Evolutionary conservation across 2,888 invertebrate genomes (phyloP), one percentile per base, ranked within the genome.

Genomic region (Chloroclystis v-ata): DNA sequence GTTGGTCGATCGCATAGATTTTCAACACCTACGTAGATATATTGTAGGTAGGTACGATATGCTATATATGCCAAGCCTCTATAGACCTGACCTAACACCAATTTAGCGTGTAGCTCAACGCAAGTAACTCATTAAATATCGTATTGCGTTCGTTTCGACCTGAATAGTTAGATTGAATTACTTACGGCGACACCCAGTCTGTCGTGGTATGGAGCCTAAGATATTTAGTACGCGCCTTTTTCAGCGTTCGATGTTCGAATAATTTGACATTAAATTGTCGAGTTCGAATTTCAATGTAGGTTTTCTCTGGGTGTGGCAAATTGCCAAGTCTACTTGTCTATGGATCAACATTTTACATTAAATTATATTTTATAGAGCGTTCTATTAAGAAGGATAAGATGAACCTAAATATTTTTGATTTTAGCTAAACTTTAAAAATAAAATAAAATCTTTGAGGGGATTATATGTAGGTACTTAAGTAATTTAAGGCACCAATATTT

Each of bases 221-320:
- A 42, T 50, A 46, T 50, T 43, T 50, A 40, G 46, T 37, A 46
- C 50, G 46, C 38, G 20, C 43, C 46, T 43, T 49, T 42, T 39
- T 46, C 10, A 33, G 32, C 12, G 25, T 42, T 32, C 11, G 30
- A 42, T 30, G 41, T 41, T 45, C 25, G 24, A 45, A 37, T 32
- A 11, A 28, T 39, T 41, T 29, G 16, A 25, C 11, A 25, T 10
- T 12, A 28, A 35, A 35, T 35, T 13, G 7, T 10, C 11, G n/a
- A 16, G n/a, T 13, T 43, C 25, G 13, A 11, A 11, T 35, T 35
- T 35, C 3, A 20, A 35, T 20, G 14, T 24, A 6, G 11, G 11
- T 7, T 1, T 11, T 35, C 4, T 35, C 10, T 6, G 11, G 20
- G 16, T 16, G 14, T 13, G 14, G 32, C 32, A 33, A 2, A 4